Conservation (phyloP, 2,888 invertebrate genomes). For the Aphidoletes aphidimyza region DNA sequence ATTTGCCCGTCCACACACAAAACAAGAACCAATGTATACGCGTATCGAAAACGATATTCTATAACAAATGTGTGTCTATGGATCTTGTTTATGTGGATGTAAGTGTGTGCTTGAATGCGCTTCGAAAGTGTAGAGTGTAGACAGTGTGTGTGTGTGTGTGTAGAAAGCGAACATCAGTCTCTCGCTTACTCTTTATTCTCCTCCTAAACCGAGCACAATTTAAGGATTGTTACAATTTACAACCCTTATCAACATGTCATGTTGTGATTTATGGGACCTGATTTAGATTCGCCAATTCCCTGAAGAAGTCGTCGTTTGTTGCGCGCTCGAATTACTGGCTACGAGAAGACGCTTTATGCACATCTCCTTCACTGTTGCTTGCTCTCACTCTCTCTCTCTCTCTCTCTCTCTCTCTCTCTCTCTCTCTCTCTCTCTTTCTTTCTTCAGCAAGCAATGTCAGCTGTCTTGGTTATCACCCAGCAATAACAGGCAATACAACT, state of each 20-base stretch:
- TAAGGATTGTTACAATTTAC: slow-evolving; percentile 50
- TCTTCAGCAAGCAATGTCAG: neutral
- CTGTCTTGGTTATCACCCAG: neutral
- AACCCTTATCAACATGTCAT: slow-evolving; percentile 48
- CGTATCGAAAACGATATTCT: slow-evolving; percentile 11
- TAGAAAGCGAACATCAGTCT: neutral
- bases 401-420: no score
- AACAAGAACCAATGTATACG: slow-evolving; percentile 7
- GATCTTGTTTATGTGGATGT: no score
- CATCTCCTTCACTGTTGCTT: no score
- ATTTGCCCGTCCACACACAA: slow-evolving; percentile 18
- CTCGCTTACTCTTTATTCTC: neutral
- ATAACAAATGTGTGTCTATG: slow-evolving; percentile 23
- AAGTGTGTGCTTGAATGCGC: slow-evolving; percentile 28
- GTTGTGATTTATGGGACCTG: slow-evolving; percentile 50
- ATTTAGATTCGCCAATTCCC: slow-evolving; percentile 50
- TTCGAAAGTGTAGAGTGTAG: neutral
- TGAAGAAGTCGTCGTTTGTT: neutral
- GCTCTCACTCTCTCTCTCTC: no score
- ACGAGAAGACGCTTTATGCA: neutral
- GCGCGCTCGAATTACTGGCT: neutral
- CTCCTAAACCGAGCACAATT: slow-evolving; percentile 4
- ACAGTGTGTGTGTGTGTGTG: no score
- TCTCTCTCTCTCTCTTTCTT: no score
- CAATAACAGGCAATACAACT: slow-evolving; percentile 6